phyloP scores from a whole-genome alignment of 2,113 vertebrate species.

The Ovis canadensis region DNA sequence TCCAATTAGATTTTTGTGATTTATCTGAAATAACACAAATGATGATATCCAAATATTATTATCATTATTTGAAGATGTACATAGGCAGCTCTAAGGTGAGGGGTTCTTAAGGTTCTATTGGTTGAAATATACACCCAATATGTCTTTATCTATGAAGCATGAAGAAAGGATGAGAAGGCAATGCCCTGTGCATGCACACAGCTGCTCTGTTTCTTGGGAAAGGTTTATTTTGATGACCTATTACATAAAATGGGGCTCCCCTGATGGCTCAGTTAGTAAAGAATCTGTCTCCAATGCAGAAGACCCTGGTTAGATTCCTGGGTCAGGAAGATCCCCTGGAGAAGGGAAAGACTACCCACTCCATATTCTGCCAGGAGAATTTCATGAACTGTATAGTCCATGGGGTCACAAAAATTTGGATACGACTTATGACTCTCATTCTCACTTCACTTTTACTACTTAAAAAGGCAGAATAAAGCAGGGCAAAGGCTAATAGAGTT shows the following conservation, averaged over 20 bases:
- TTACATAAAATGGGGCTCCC: background rate
- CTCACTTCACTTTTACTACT: background rate
- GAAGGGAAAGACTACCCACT: background rate
- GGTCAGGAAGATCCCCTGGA: background rate
- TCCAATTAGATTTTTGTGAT: background rate
- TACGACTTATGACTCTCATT: accelerated
- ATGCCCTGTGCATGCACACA: background rate
- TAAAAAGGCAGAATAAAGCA: background rate
- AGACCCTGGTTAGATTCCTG: accelerated
- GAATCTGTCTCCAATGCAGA: background rate
- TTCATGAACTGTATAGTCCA: background rate
- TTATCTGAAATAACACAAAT: background rate
- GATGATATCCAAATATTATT: background rate
- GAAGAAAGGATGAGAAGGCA: background rate
- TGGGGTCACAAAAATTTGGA: accelerated
- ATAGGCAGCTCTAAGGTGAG: background rate
- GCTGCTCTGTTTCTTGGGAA: background rate
- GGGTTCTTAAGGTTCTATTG: background rate
- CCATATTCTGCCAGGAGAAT: background rate
- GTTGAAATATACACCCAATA: background rate
- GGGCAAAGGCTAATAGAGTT: too few species aligned
- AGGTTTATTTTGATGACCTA: background rate
- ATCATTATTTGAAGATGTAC: background rate
- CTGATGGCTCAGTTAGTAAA: background rate
- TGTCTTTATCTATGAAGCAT: background rate